Evolutionary conservation across 1,140 invertebrate species (phyloP), one percentile per base, ranked within the genome.

Genomic region (Hypsibius dujardini): DNA sequence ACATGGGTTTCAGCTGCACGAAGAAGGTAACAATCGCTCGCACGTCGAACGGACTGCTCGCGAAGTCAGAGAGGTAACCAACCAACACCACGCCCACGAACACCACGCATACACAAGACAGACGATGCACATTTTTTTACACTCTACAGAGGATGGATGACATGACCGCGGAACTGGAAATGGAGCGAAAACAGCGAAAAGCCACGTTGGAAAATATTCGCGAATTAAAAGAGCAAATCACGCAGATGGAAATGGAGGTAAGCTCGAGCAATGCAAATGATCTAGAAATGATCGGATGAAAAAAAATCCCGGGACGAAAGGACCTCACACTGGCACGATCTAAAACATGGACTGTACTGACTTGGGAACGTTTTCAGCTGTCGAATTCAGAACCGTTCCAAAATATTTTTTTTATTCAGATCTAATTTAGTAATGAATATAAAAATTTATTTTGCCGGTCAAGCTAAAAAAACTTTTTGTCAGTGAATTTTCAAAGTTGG

Each of bases 41-140:
- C 62, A 67, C 62, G 42, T 42, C 42, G 62, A 67, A 67, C 62
- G 62, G 12, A 67, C 7, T 67, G 62, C 3, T 42, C 12, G 62
- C 12, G 62, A 67, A 67, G 3, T 15, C 42, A 12, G 42, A 12
- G 62, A 67, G 12, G 62, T 67, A 12, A 67, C 12, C 7, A 15
- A 15, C 28, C 28, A 28, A 28, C 28, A 28, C 28, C 28, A 28
- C 28, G 28, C 28, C 28, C 28, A 28, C 28, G 28, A 28, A 28
- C 28, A 28, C 28, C 28, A 28, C 28, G 28, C 28, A 28, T 28
- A 28, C 28, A 28, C 28, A 28, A 28, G 28, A 28, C 28, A 28
- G 28, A 28, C 28, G 28, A 28, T 28, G 28, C 28, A 28, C 28
- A 28, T 28, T 28, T 67, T 67, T 7, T 15, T 67, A 45, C 45